Base-by-base conservation (phyloP, 2,113 vertebrate species). In the Rhea americana region DNA sequence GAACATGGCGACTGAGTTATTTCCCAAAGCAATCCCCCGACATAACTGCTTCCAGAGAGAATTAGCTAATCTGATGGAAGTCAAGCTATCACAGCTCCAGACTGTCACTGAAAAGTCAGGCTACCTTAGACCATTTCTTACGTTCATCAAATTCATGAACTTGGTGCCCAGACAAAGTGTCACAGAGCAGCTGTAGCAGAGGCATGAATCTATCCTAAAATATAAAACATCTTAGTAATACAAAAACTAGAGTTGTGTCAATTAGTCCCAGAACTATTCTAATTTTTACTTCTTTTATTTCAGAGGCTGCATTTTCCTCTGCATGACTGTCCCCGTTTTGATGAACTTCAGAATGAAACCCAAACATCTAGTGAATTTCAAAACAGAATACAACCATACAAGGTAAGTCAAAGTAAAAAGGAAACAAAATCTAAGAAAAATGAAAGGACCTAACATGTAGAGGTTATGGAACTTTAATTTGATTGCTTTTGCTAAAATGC, bases 221-320 rank as follows among this genome's bases (percentile, higher is more conserved):
- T 13, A 66, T 13, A 79, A 66, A 17, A 76, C 12, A 22, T 30
- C n/a, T 59, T 53, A 90, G 28, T 8, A 62, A 74, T 0, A 70
- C 35, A 53, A 72, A 72, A 94, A 59, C 7, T 14, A 70, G 47
- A 71, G 4, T 1, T 25, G 7, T 37, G 5, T 18, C 71, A 55
- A 70, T 77, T 48, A 87, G 89, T 43, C 83, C 19, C 58, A 61
- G 37, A 62, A 47, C 18, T 48, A 43, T 85, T 66, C 67, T 72
- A 30, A 81, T n/a, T 39, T 58, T 73, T 59, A 28, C 48, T 83
- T 93, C 89, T 90, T 56, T 85, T 77, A 35, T 96, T 90, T 55
- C 93, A 98, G 98, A 84, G 94, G 66, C 84, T 98, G 26, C 77
- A 87, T 70, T 88, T 98, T 93, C 97, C 98, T 73, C 82, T 94